Base-by-base conservation (phyloP, 2,888 invertebrate genomes). In the Mechanitis mazaeus region DNA sequence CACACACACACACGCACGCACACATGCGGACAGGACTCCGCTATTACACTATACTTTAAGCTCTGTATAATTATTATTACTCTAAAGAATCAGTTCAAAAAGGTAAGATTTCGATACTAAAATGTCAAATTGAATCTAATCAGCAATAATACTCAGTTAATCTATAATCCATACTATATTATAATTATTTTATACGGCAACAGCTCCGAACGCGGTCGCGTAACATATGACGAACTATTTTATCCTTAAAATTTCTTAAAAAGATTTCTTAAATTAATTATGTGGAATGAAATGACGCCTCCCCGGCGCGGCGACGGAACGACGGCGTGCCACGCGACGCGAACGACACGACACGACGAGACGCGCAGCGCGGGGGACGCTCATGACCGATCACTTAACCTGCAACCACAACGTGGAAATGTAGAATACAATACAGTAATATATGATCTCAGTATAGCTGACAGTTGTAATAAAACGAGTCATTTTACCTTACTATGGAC, bases 241-340 rank as follows among this genome's bases (percentile, higher is more conserved):
- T 83, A 83, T 79, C 83, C 85, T 87, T 85, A 84, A 85, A 84
- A 80, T 81, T 83, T 86, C 84, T 85, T 85, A 86, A 82, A 82
- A 84, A 86, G 84, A 84, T 85, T 82, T 79, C 88, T 88, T 89
- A 89, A 83, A 85, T 87, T 87, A 88, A 84, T 66, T 80, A 80
- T 83, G 88, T 90, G 90, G 89, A 90, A 91, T 91, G 90, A 85
- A 90, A 88, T 84, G 87, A 86, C 80, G 83, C 81, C 84, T 80
- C 87, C 85, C 85, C 84, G 71, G 83, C 85, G 85, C 83, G 79
- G 81, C 79, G 81, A 76, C 75, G 71, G 75, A 33, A 58, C 61
- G 58, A 54, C 62, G 60, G 62, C 64, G 62, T 35, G 63, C 45
- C 60, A 42, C 42, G 42, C 20, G 20, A 20, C 20, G 20, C 20